Base-by-base conservation (phyloP, 2,888 invertebrate species). In the Agrotis clavis region DNA sequence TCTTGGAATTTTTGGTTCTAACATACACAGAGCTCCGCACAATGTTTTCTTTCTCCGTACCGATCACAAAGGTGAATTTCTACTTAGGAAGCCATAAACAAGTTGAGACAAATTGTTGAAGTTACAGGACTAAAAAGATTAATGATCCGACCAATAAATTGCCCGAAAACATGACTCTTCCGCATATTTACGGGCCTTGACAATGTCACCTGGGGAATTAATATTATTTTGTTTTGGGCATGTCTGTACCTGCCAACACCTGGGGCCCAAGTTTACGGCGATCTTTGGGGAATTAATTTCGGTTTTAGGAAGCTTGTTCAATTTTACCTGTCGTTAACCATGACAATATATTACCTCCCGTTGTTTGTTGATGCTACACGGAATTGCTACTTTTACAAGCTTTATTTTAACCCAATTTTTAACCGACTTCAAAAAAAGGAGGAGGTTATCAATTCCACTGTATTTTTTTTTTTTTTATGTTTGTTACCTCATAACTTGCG, bases 121-220 rank as follows among this genome's bases (percentile, higher is more conserved):
- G 69, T 59, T 67, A 71, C 57, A 71, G 74, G 79, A 73, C 71
- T 75, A 63, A 69, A 70, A 76, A 77, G 79, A 83, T 83, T 82
- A 80, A 82, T 82, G 66, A 66, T 14, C 62, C 74, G 80, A 80
- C 62, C 74, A 69, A 84, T 84, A 85, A 82, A 78, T 84, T 71
- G 54, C 70, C 59, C n/a, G 47, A 65, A 69, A 77, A 81, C 79
- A 76, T 74, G 74, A 76, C 61, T 70, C 54, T 77, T 77, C 56
- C 56, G 61, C 51, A 70, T 68, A 63, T 74, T 79, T 77, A 81
- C 53, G 57, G 56, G 64, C 48, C 67, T 67, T 68, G 56, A 76
- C 41, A 63, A 54, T 74, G 68, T 77, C 75, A 65, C 50, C 62
- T 71, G 53, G 57, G 16, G 47, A 67, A 73, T 72, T 74, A 60